A percentile compares a stretch with the other conserved stretches of the same genome.
Conservation (phyloP, 2,113 vertebrate genomes). For the Crotalus helleri region DNA sequence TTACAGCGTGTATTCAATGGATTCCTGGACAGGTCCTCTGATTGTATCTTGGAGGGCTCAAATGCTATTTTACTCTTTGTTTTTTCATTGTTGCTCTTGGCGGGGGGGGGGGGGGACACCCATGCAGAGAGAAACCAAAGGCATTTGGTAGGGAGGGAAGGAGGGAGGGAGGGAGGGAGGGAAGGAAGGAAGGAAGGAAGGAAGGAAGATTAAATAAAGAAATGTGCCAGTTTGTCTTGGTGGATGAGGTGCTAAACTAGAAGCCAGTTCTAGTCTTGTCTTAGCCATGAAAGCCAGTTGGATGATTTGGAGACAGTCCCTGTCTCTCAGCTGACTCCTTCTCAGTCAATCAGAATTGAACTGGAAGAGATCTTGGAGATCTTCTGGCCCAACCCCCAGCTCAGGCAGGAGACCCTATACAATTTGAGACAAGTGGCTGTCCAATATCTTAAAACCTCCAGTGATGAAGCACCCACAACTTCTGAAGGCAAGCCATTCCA, state of each 20-base stretch:
- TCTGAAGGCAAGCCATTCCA: no score
- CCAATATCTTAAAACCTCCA: no score
- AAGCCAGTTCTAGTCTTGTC: background rate
- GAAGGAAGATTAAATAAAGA: background rate
- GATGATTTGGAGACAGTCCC: background rate
- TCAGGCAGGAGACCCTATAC: no score
- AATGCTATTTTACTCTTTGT: slow-evolving; percentile 67
- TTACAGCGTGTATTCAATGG: slow-evolving; percentile 68
- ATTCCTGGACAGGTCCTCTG: slow-evolving; percentile 77
- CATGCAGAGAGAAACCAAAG: background rate
- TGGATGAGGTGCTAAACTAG: background rate
- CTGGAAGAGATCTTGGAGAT: no score
- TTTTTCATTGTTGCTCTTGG: background rate
- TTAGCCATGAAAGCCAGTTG: background rate
- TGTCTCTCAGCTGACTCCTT: background rate
- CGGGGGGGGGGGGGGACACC: background rate
- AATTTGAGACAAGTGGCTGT: no score
- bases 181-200: background rate
- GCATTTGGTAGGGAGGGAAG: background rate
- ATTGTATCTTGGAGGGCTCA: slow-evolving; percentile 73
- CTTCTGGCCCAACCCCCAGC: no score
- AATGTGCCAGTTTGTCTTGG: background rate
- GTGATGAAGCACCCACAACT: no score
- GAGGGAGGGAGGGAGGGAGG: background rate
- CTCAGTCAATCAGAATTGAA: background rate